These are phyloP conservation scores for Callosobruchus maculatus DNA, from an alignment of 2,888 invertebrate genomes.

Conservation along the genomic window DNA sequence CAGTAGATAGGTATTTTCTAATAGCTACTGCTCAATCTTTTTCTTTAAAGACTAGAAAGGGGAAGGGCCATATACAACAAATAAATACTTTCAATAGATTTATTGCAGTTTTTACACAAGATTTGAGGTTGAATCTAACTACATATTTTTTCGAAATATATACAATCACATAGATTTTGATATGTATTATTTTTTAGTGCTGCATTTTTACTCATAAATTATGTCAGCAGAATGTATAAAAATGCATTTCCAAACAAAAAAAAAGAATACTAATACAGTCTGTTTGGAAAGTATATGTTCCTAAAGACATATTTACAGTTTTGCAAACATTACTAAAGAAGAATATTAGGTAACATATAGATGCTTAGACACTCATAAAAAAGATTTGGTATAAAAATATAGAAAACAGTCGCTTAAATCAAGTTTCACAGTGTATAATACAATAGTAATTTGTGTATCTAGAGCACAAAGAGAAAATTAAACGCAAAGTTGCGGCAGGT, in stretches of 20 bases:
- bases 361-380: background rate
- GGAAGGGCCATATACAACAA: background rate
- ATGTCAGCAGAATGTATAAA: background rate
- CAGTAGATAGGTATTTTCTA: too few species aligned
- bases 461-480: background rate
- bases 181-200: background rate
- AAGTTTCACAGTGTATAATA: background rate
- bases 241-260: background rate
- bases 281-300: background rate
- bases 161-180: background rate
- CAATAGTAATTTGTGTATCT: background rate
- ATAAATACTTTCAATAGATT: background rate
- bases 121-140: background rate
- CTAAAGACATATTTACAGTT: background rate
- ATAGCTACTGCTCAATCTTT: too few species aligned
- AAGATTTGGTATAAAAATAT: background rate
- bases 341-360: background rate
- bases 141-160: background rate
- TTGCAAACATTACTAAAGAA: background rate
- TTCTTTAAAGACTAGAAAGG: too few species aligned
- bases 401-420: background rate
- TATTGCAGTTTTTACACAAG: background rate
- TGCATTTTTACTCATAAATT: background rate
- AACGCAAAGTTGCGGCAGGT: background rate
- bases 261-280: background rate